Evolutionary conservation across 2,113 vertebrate species (phyloP).

Genomic region (Tenebrosternarchus preto): DNA sequence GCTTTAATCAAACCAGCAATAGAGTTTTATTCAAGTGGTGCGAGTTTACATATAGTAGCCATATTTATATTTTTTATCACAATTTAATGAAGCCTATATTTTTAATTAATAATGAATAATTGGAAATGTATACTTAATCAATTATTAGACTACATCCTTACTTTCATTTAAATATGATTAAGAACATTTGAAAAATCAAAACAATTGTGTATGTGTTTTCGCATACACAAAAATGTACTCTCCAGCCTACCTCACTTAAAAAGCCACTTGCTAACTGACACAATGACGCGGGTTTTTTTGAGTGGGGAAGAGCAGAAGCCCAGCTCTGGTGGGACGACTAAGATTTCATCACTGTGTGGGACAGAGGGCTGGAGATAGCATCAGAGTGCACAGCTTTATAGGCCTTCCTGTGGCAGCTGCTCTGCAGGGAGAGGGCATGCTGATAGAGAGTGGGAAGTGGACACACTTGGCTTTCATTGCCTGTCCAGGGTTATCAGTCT

Average conservation of each 20-base stretch:
- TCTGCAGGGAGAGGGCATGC: conserved; percentile 57
- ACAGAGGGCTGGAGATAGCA: conserved; percentile 74
- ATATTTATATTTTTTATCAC: no score
- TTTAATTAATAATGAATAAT: no score
- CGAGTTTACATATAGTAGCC: no score
- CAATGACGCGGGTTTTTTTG: conserved; percentile 51
- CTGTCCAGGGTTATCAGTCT: conserved; percentile 39
- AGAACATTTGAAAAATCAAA: no score
- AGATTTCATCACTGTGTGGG: conserved; percentile 77
- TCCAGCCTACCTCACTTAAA: not conserved
- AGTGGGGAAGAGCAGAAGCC: conserved; percentile 44
- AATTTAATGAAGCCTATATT: no score
- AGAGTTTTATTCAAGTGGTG: no score
- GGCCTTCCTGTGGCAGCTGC: conserved; percentile 78
- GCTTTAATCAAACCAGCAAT: no score
- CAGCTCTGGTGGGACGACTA: conserved; percentile 67
- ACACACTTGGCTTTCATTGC: conserved; percentile 13
- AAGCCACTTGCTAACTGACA: conserved; percentile 49
- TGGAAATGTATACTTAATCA: no score
- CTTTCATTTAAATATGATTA: no score
- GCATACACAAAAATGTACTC: no score
- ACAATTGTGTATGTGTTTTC: no score
- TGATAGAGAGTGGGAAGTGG: conserved; percentile 52
- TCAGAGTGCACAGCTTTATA: conserved; percentile 69
- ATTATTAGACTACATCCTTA: no score